Evolutionary conservation across 2,797 vertebrate species (phyloP).

Genomic region (Loriculus beryllinus): DNA sequence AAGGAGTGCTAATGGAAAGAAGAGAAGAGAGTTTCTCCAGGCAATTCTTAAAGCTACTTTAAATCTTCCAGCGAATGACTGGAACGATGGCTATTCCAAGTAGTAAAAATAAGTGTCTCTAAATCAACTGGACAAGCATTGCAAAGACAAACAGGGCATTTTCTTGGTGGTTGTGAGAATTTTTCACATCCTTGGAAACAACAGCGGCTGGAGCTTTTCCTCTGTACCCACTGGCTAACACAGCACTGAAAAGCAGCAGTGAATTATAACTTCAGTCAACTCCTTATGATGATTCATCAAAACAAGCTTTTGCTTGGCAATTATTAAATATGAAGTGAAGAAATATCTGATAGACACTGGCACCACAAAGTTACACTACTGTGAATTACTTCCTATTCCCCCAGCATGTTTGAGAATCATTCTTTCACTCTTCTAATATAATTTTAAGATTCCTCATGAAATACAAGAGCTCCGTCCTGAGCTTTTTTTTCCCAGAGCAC

Average conservation of each 20-base stretch:
- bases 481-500: constrained; percentile 8
- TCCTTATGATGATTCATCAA: constrained; percentile 33
- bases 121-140: constrained; percentile 48
- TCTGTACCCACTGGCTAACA: neutral
- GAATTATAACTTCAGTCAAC: constrained; percentile 38
- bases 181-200: neutral
- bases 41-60: constrained; percentile 48
- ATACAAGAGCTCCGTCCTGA: constrained; percentile 44
- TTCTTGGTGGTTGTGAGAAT: constrained; percentile 17
- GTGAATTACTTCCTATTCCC: constrained; percentile 58
- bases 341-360: constrained; percentile 50
- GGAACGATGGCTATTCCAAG: constrained; percentile 26
- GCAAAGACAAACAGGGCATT: constrained; percentile 56
- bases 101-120: constrained; percentile 51
- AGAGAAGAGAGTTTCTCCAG: constrained; percentile 25
- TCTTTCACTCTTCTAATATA: constrained; percentile 68
- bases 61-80: constrained; percentile 42
- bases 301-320: constrained; percentile 43
- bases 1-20: constrained; percentile 61
- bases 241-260: neutral
- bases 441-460: constrained; percentile 51
- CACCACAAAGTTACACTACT: constrained; percentile 17
- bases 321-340: constrained; percentile 60
- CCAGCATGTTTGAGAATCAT: constrained; percentile 54
- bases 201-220: constrained; percentile 4